Conservation (phyloP, 1,140 invertebrate species). For the Drosophila grimshawi region DNA sequence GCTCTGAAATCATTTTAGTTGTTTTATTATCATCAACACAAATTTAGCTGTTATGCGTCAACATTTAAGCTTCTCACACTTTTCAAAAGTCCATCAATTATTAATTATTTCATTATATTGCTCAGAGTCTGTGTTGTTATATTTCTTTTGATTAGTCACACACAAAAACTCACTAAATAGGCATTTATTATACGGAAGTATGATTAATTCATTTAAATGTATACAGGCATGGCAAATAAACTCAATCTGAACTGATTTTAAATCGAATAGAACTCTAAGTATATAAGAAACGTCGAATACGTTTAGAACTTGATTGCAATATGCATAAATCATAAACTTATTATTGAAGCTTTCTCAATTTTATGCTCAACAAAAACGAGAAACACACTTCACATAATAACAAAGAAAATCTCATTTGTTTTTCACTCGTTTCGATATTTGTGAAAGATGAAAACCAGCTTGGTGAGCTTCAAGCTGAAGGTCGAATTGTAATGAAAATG, state of each 20-base stretch:
- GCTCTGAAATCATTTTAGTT: too few species aligned
- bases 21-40: too few species aligned
- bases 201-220: conserved; percentile 1
- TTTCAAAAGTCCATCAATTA: too few species aligned
- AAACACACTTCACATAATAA: conserved; percentile 17
- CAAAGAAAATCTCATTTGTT: conserved; percentile 44
- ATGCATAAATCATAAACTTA: conserved; percentile 32
- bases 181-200: conserved; percentile 3
- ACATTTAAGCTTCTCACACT: too few species aligned
- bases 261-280: conserved; percentile 6
- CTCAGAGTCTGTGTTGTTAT: not conserved
- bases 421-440: conserved; percentile 21
- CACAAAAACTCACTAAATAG: not conserved
- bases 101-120: too few species aligned
- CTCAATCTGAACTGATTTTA: not conserved
- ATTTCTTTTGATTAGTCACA: not conserved
- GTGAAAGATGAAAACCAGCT: conserved; percentile 12
- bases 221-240: not conserved
- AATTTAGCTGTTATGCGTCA: too few species aligned
- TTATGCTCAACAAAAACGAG: not conserved
- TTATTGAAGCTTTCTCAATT: conserved; percentile 15
- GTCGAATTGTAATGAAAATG: conserved; percentile 47
- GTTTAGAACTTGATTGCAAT: conserved; percentile 15
- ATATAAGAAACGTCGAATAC: not conserved
- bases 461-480: conserved; percentile 33